phyloP scores from a whole-genome alignment of 2,888 invertebrate genomes.

The Cyrtodaria siliqua region DNA sequence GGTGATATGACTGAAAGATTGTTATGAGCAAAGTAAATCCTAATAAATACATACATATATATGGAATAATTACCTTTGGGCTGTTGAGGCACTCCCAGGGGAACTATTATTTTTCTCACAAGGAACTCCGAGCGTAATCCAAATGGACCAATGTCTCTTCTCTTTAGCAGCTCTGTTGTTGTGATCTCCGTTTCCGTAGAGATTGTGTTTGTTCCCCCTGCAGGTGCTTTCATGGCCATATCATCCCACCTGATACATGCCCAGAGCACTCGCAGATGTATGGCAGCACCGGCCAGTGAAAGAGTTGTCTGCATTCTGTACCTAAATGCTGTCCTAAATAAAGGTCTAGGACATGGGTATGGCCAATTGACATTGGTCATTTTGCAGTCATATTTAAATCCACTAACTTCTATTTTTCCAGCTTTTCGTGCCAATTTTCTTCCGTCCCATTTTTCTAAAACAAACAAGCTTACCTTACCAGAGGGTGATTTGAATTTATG shows the following conservation, averaged over 20 bases:
- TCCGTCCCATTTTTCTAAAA: constrained; percentile 94
- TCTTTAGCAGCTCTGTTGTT: constrained; percentile 95
- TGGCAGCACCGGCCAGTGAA: constrained; percentile 94
- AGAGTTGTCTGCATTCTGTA: constrained; percentile 95
- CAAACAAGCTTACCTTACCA: constrained; percentile 92
- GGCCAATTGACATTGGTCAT: constrained; percentile 85
- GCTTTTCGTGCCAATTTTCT: constrained; percentile 92
- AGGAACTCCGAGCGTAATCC: constrained; percentile 96
- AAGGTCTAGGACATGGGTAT: constrained; percentile 92
- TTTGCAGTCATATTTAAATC: constrained; percentile 86
- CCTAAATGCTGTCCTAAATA: constrained; percentile 98
- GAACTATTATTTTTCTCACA: constrained; percentile 97
- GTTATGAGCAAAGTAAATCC: no score
- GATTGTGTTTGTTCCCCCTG: constrained; percentile 87
- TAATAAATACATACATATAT: no score
- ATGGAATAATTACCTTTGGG: constrained; percentile 91
- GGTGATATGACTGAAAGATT: no score
- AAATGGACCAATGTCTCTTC: constrained; percentile 95
- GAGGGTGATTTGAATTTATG: constrained; percentile 89
- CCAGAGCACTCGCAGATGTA: constrained; percentile 97
- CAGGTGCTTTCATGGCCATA: constrained; percentile 88
- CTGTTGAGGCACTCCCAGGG: constrained; percentile 94
- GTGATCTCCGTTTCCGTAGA: constrained; percentile 98
- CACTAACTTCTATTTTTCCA: constrained; percentile 89
- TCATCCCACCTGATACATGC: constrained; percentile 98